A percentile compares a stretch with the other conserved stretches of the same genome.
These are phyloP conservation scores for Abrostola tripartita DNA, from an alignment of 2,888 invertebrate genomes.

Conservation along the genomic window DNA sequence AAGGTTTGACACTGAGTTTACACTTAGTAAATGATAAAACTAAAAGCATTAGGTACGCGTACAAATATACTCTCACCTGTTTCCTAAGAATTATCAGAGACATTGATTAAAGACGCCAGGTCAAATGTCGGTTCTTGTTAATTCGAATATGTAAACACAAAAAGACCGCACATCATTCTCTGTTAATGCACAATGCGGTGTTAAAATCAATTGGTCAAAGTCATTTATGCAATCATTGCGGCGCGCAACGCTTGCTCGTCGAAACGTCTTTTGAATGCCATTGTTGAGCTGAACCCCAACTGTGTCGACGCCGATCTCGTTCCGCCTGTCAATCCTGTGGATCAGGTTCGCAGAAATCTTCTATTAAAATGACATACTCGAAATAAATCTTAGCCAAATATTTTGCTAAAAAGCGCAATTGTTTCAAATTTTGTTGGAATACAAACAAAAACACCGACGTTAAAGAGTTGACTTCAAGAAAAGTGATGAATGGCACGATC, in stretches of 20 bases:
- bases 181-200: conserved; percentile 72
- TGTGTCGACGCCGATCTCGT: conserved; percentile 74
- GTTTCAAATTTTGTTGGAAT: conserved; percentile 37
- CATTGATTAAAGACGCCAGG: conserved; percentile 58
- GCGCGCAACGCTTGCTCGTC: conserved; percentile 64
- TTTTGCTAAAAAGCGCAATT: conserved; percentile 13
- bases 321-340: conserved; percentile 66
- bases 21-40: conserved; percentile 55
- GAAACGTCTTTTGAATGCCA: conserved; percentile 74
- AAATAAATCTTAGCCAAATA: conserved; percentile 40
- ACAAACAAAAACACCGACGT: conserved; percentile 47
- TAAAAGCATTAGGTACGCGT: conserved; percentile 40
- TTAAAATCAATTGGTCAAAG: conserved; percentile 86
- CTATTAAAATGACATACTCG: conserved; percentile 39
- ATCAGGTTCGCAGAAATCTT: conserved; percentile 64
- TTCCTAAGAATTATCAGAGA: conserved; percentile 45
- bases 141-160: conserved; percentile 63
- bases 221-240: conserved; percentile 77
- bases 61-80: conserved; percentile 53
- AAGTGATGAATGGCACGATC: conserved; percentile 67
- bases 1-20: conserved; percentile 67
- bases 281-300: conserved; percentile 78
- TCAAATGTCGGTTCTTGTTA: conserved; percentile 61
- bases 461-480: conserved; percentile 57
- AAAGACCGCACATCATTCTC: conserved; percentile 65